Evolutionary conservation across 1,140 invertebrate species (phyloP), one percentile per base, ranked within the genome.

Genomic region (Eriosoma lanigerum): DNA sequence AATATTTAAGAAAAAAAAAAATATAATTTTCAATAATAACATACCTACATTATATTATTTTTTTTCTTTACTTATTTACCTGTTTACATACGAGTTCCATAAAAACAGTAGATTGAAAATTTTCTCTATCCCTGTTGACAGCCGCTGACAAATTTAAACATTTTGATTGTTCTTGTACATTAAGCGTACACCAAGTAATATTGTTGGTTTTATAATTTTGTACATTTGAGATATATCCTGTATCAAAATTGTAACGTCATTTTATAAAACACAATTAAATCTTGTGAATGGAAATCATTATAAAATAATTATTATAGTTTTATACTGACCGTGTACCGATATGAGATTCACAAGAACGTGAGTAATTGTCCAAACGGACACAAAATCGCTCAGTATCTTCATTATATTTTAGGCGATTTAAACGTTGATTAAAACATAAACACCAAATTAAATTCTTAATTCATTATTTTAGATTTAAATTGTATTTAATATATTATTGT

Each of bases 101-200:
- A 76, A 89, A 90, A 73, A 88, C 87, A 56, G 87, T 21, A 17
- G 32, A 85, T n/a, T 88, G 89, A 84, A 94, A 92, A 12, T 88
- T 83, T 1, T 87, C 86, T 80, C 87, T 89, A 84, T 93, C 91
- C 81, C 89, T 87, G 78, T 90, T 86, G 3, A 92, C 87, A 6
- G 91, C 90, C 73, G 86, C 87, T 0, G 91, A 87, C 80, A 95
- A 89, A 82, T 91, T 91, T 64, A 88, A 85, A 85, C 94, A 96
- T 87, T 96, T 96, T 62, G 88, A 87, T 81, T 92, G 90, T 84
- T 95, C 94, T 21, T 87, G 86, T 21, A 85, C 82, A 56, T 89
- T 93, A 17, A 92, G 89, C 1, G 93, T 94, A 85, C 94, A 96
- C 93, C 94, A 96, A 10, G 81, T 81, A 10, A 82, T 48, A 32